Evolutionary conservation across 2,888 invertebrate species (phyloP).

Genomic region (Galeopsomyia nigrocyanea): DNA sequence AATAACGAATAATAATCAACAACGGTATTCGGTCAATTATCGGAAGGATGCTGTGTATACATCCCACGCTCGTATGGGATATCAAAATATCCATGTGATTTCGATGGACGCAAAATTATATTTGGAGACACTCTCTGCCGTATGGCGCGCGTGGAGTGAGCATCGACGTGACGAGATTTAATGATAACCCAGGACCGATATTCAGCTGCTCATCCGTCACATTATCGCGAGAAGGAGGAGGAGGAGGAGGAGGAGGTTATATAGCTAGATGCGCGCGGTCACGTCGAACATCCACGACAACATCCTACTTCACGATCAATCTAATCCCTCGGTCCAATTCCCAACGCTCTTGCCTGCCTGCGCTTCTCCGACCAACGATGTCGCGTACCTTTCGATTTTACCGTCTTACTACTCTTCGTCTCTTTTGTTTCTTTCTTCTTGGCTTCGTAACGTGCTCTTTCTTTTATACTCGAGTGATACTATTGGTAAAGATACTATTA

Average conservation of each 20-base stretch:
- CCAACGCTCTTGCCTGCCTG: background rate
- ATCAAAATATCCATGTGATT: no score
- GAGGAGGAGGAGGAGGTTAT: no score
- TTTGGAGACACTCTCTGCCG: no score
- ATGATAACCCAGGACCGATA: background rate
- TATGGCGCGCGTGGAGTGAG: no score
- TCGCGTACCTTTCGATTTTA: slow-evolving; percentile 2
- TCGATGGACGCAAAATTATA: no score
- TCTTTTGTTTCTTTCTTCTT: background rate
- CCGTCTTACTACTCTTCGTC: background rate
- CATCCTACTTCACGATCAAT: no score
- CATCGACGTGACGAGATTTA: background rate
- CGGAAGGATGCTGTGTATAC: no score
- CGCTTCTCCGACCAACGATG: background rate
- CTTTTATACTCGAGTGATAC: background rate
- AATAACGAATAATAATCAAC: no score
- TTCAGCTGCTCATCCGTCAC: slow-evolving; percentile 9
- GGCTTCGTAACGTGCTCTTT: background rate
- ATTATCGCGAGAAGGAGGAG: slow-evolving; percentile 13
- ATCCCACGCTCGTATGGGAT: no score
- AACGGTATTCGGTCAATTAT: no score
- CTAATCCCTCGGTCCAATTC: slow-evolving; percentile 10
- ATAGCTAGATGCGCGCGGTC: background rate
- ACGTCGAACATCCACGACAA: no score
- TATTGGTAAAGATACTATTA: no score